Evolutionary conservation across 2,888 invertebrate species (phyloP).

Genomic region (Chouioia cunea): DNA sequence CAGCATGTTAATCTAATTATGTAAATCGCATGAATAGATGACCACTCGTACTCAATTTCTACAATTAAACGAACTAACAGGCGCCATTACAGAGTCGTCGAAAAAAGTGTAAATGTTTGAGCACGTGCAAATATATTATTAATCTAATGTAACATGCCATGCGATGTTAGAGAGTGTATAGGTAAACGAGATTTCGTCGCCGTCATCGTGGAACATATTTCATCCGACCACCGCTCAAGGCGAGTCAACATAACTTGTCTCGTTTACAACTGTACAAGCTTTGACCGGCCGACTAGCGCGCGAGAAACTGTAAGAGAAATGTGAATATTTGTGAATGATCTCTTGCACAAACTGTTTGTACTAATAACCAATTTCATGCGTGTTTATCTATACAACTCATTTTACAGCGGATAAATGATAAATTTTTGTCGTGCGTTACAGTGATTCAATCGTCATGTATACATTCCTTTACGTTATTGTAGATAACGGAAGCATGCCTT

Average conservation of each 20-base stretch:
- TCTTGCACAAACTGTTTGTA: slow-evolving; percentile 1
- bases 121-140: too few species aligned
- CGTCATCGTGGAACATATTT: slow-evolving; percentile 16
- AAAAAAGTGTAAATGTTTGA: too few species aligned
- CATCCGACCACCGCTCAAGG: slow-evolving; percentile 19
- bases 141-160: too few species aligned
- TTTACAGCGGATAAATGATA: slow-evolving; percentile 15
- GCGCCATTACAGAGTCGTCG: too few species aligned
- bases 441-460: too few species aligned
- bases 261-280: slow-evolving; percentile 20
- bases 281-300: not conserved
- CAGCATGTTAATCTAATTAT: too few species aligned
- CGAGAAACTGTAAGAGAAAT: not conserved
- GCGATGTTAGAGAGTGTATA: too few species aligned
- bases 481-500: too few species aligned
- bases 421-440: not conserved
- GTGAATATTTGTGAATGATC: slow-evolving; percentile 20
- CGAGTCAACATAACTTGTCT: slow-evolving; percentile 25
- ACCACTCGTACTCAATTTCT: too few species aligned
- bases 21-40: too few species aligned
- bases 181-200: slow-evolving; percentile 4
- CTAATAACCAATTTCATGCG: slow-evolving; percentile 22
- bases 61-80: too few species aligned
- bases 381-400: not conserved
- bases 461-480: too few species aligned